Conservation (phyloP, 2,888 invertebrate genomes). For the Lacanobia oleracea region DNA sequence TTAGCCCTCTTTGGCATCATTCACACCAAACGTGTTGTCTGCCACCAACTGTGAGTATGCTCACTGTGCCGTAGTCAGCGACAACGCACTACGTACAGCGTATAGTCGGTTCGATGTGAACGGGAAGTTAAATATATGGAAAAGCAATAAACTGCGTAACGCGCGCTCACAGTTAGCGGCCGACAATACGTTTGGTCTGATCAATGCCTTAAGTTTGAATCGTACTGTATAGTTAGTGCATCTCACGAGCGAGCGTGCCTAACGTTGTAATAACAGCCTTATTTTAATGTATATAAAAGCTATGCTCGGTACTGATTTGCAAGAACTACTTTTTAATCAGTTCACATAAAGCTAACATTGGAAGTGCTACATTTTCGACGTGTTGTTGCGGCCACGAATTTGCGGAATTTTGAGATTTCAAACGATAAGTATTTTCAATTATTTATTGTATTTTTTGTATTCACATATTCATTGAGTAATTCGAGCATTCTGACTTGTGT, state of each 20-base stretch:
- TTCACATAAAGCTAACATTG: not conserved
- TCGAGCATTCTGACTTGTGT: not conserved
- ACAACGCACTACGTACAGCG: too few relatives aligned
- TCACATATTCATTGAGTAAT: slow-evolving; percentile 10
- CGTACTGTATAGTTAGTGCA: not conserved
- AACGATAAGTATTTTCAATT: slow-evolving; percentile 62
- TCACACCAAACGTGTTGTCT: too few relatives aligned
- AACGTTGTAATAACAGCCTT: not conserved
- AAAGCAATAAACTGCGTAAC: too few relatives aligned
- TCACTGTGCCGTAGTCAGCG: too few relatives aligned
- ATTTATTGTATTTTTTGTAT: slow-evolving; percentile 30
- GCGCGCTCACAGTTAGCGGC: too few relatives aligned
- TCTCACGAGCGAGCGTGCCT: not conserved
- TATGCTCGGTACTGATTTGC: not conserved
- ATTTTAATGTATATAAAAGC: not conserved
- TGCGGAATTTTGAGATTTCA: slow-evolving; percentile 61
- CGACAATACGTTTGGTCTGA: too few relatives aligned
- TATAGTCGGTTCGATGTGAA: too few relatives aligned
- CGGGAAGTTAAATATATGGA: too few relatives aligned
- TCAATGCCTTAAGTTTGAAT: not conserved
- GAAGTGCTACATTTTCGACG: slow-evolving; percentile 53
- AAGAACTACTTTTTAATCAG: not conserved
- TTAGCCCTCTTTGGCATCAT: too few relatives aligned
- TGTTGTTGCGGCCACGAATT: slow-evolving; percentile 32
- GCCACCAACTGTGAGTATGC: too few relatives aligned